Conservation (phyloP, 2,888 invertebrate genomes). For the Drosophila parthenogenetica region DNA sequence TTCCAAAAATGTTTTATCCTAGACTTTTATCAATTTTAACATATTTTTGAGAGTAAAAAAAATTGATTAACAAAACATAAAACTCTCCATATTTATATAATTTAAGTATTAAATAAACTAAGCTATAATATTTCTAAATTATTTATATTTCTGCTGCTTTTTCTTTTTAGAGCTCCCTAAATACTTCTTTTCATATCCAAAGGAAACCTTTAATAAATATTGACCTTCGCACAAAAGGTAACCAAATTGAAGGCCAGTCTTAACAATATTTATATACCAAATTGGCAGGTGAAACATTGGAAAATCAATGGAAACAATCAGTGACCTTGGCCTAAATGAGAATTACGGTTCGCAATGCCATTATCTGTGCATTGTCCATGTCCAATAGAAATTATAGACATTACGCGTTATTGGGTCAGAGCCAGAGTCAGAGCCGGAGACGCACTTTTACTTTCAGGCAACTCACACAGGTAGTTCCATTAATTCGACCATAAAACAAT, state of each 20-base stretch:
- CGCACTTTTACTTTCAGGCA: slow-evolving; percentile 64
- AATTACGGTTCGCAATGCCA: slow-evolving; percentile 9
- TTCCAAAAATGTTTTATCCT: too few species aligned
- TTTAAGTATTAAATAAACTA: too few species aligned
- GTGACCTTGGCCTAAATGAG: slow-evolving; percentile 45
- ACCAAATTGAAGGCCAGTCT: slow-evolving; percentile 7
- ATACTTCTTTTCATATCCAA: neutral
- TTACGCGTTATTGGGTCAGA: slow-evolving; percentile 71
- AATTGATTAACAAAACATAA: too few species aligned
- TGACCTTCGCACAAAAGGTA: neutral
- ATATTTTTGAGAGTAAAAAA: too few species aligned
- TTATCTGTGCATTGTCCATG: slow-evolving; percentile 26
- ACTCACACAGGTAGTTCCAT: slow-evolving; percentile 67
- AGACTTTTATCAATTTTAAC: too few species aligned
- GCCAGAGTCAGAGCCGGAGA: slow-evolving; percentile 34
- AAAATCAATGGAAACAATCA: slow-evolving; percentile 12
- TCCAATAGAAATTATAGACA: slow-evolving; percentile 31
- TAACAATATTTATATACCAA: slow-evolving; percentile 19
- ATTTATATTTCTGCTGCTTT: too few species aligned
- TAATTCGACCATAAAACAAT: slow-evolving; percentile 60
- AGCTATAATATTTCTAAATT: too few species aligned
- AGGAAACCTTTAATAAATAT: neutral
- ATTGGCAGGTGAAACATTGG: slow-evolving; percentile 43
- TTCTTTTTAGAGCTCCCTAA: neutral
- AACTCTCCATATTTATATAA: too few species aligned